Base-by-base conservation (phyloP, 2,797 vertebrate genomes). In the Microctenopoma steveboyesi region DNA sequence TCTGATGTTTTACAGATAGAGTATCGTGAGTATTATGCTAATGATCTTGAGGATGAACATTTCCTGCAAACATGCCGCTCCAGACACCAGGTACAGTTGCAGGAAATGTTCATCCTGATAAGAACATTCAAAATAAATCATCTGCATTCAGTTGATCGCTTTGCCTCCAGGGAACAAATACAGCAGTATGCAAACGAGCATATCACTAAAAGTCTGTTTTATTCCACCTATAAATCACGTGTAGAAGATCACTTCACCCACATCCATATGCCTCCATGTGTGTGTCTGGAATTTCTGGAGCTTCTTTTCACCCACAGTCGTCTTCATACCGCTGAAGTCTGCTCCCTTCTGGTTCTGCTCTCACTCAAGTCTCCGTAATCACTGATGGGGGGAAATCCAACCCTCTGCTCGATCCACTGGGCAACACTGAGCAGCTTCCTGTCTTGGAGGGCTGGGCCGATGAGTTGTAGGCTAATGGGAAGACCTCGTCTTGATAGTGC, bases 391-490 rank as follows among this genome's bases (percentile, higher is more conserved):
- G 96, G 96, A 83, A 99, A 99, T 6, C 92, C 88, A 3, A 96
- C 93, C 89, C 95, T 94, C 82, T 95, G 94, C 90, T 99, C 97
- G 50, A 98, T 91, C 98, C 98, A 99, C 16, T 83, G 95, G 66
- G 98, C 97, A 28, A 97, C 79, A 14, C 88, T 85, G 9, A 99
- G 95, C 83, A 99, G 92, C 88, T 95, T 94, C 80, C 87, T 76
- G 86, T 99, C 98, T 68, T 92, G 92, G 83, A 96, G 93, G 5
- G 93, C 85, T 7, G 77, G 95, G 42, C 95, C 96, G 66, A 98
- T 96, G 47, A 99, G 95, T 89, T 99, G 98, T 40, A 99, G 91
- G 57, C 97, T 93, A 74, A 99, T 62, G 30, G 98, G 98, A 86
- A 99, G 93, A 46, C 97, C 96, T 53, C 92, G 90, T 61, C 58